Conservation (phyloP, 2,797 vertebrate species). For the Pangasius larnaudii region DNA sequence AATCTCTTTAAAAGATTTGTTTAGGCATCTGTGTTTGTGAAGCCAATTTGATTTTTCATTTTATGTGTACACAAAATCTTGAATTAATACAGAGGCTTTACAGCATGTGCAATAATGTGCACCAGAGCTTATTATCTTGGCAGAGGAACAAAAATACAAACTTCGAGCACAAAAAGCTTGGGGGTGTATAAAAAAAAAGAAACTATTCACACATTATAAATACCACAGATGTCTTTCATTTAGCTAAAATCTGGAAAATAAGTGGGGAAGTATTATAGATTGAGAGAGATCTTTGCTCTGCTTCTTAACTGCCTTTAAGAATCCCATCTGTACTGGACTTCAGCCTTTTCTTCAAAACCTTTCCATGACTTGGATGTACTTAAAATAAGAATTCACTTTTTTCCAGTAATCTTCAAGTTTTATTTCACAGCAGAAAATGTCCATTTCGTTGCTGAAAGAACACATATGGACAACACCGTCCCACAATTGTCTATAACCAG, state of each 20-base stretch:
- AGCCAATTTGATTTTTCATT: slow-evolving; percentile 22
- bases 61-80: slow-evolving; percentile 40
- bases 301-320: slow-evolving; percentile 27
- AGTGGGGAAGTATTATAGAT: slow-evolving; percentile 16
- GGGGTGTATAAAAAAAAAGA: slow-evolving; percentile 23
- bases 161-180: slow-evolving; percentile 23
- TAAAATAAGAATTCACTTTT: not conserved
- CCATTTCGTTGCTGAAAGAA: not conserved
- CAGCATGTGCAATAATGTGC: slow-evolving; percentile 35
- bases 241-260: slow-evolving; percentile 34
- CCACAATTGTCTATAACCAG: not conserved
- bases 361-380: slow-evolving; percentile 26
- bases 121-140: slow-evolving; percentile 42
- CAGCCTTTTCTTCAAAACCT: slow-evolving; percentile 33
- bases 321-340: slow-evolving; percentile 40
- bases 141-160: slow-evolving; percentile 37
- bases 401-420: not conserved
- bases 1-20: not conserved
- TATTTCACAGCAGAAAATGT: slow-evolving; percentile 2
- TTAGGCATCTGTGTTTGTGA: slow-evolving; percentile 22
- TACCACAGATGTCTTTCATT: slow-evolving; percentile 38
- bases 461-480: slow-evolving; percentile 8
- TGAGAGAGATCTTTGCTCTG: slow-evolving; percentile 13
- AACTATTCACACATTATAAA: slow-evolving; percentile 48
- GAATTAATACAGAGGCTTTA: slow-evolving; percentile 38